Conservation (phyloP, 2,797 vertebrate species). For the Falco naumanni region DNA sequence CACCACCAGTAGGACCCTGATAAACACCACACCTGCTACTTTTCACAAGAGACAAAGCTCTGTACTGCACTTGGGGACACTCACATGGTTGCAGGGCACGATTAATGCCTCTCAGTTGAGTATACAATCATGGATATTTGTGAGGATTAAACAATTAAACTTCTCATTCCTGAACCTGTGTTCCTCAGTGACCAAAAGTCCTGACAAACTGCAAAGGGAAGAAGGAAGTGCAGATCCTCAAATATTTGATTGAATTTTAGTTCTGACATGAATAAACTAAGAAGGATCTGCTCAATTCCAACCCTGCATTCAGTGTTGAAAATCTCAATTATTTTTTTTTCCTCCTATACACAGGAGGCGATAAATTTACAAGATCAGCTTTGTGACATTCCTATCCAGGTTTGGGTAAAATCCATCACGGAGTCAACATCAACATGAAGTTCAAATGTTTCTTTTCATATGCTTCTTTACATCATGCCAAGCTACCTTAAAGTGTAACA, state of each 20-base stretch:
- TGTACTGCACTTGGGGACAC: background rate
- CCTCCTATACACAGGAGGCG: background rate
- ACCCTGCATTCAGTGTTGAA: background rate
- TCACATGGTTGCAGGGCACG: background rate
- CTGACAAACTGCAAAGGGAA: background rate
- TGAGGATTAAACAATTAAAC: background rate
- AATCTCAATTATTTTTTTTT: background rate
- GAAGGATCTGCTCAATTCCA: background rate
- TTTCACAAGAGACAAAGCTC: background rate
- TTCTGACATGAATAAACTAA: background rate
- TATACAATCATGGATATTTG: background rate
- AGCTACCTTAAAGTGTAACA: background rate
- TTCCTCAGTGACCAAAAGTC: background rate
- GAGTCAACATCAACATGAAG: background rate
- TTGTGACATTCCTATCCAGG: background rate
- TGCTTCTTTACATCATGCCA: background rate
- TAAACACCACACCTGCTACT: background rate
- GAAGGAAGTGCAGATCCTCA: background rate
- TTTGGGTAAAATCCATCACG: background rate
- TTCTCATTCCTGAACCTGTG: background rate
- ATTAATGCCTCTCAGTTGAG: background rate
- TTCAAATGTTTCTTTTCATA: background rate
- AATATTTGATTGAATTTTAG: background rate
- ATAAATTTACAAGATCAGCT: background rate
- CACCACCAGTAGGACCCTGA: background rate